Conservation (phyloP, 2,113 vertebrate species). For the Mirounga angustirostris region DNA sequence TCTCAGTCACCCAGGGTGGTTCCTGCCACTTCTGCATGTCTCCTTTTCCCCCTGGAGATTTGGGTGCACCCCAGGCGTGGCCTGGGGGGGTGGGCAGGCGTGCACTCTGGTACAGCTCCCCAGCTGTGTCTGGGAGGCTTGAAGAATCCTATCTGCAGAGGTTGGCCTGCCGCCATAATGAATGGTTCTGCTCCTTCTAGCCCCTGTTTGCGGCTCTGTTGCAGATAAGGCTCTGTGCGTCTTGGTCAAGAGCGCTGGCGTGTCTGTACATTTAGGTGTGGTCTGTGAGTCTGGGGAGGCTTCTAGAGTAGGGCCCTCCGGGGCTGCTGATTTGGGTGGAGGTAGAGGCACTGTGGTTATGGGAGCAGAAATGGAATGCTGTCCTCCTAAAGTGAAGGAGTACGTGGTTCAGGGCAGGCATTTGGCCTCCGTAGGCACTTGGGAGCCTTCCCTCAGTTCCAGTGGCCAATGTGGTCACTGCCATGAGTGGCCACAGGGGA, state of each 20-base stretch:
- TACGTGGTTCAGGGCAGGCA: not conserved
- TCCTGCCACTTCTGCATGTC: not conserved
- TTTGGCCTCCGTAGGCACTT: not conserved
- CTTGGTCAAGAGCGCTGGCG: not conserved
- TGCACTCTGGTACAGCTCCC: not conserved
- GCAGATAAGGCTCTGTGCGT: not conserved
- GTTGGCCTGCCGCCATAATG: constrained; percentile 35
- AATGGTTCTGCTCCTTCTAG: constrained; percentile 13
- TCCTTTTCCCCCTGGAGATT: not conserved
- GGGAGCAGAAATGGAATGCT: not conserved
- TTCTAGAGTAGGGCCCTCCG: not conserved
- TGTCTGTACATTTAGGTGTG: not conserved
- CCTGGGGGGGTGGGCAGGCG: not conserved
- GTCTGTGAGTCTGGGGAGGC: not conserved
- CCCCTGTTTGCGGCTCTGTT: not conserved
- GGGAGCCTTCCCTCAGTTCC: not conserved
- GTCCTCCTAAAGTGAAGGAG: not conserved
- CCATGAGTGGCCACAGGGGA: not conserved
- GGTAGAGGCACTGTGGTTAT: not conserved
- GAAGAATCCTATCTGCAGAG: constrained; percentile 33
- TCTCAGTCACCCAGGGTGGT: rapidly evolving
- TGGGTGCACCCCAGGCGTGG: not conserved
- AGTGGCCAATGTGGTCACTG: not conserved
- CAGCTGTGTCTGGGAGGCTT: not conserved
- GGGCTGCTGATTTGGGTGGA: not conserved